phyloP scores from a whole-genome alignment of 2,797 vertebrate genomes.

The Botia almorhae region DNA sequence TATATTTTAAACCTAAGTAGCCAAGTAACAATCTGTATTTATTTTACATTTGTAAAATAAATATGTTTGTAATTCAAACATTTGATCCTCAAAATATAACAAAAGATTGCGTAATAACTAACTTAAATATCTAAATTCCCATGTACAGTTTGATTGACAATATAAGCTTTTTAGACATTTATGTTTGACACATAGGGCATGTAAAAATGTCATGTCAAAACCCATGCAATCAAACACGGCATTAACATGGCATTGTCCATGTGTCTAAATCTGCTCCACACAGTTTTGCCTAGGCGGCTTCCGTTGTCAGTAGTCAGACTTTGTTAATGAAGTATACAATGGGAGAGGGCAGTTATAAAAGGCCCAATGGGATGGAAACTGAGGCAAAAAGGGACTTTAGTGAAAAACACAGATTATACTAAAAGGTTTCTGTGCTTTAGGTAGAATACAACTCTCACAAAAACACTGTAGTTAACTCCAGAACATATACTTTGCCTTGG shows the following conservation, averaged over 20 bases:
- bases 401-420: constrained; percentile 16
- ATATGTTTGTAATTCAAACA: no score
- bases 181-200: not conserved
- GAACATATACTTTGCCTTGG: not conserved
- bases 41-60: no score
- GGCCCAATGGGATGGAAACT: not conserved
- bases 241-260: not conserved
- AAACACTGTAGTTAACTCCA: not conserved
- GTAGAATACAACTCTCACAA: not conserved
- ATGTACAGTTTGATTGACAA: not conserved
- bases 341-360: not conserved
- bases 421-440: not conserved
- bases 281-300: not conserved
- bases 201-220: not conserved
- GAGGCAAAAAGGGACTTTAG: not conserved
- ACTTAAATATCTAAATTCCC: not conserved
- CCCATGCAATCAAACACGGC: not conserved
- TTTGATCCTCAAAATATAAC: no score
- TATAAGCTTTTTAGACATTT: not conserved
- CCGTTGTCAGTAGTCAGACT: constrained; percentile 1
- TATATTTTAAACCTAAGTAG: not conserved
- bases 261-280: not conserved
- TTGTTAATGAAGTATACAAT: constrained; percentile 22
- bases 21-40: no score
- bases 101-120: no score